Evolutionary conservation across 2,888 invertebrate species (phyloP).

Genomic region (Acanthosepion esculentum): DNA sequence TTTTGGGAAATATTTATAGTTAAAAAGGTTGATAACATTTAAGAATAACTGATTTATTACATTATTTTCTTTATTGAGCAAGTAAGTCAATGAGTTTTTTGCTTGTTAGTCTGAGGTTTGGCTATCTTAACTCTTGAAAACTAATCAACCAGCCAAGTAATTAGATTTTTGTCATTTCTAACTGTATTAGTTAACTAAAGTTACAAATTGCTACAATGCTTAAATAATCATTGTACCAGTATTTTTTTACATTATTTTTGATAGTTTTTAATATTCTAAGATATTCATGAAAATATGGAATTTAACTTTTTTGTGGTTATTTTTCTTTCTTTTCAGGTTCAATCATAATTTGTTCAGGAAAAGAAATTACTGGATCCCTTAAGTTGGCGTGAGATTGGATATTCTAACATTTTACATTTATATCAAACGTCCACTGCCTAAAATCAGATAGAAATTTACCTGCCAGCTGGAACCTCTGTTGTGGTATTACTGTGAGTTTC

Average conservation of each 20-base stretch:
- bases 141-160: too few relatives aligned
- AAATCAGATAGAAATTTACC: slow-evolving; percentile 23
- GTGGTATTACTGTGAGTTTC: slow-evolving; percentile 35
- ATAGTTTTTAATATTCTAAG: not conserved
- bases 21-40: too few relatives aligned
- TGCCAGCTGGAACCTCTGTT: slow-evolving; percentile 24
- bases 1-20: too few relatives aligned
- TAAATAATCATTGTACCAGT: not conserved
- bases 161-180: too few relatives aligned
- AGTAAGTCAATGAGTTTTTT: too few relatives aligned
- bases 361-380: slow-evolving; percentile 43
- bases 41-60: too few relatives aligned
- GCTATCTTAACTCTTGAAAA: too few relatives aligned
- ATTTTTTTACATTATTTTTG: not conserved
- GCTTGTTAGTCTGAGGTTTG: too few relatives aligned
- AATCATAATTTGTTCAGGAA: slow-evolving; percentile 45
- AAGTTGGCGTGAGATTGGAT: slow-evolving; percentile 46
- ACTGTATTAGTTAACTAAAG: not conserved
- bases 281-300: not conserved
- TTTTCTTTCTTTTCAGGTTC: slow-evolving; percentile 36
- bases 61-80: too few relatives aligned
- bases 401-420: slow-evolving; percentile 37
- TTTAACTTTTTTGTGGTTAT: not conserved
- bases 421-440: not conserved
- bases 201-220: not conserved